Conservation (phyloP, 2,888 invertebrate genomes). For the Clitarchus hookeri region DNA sequence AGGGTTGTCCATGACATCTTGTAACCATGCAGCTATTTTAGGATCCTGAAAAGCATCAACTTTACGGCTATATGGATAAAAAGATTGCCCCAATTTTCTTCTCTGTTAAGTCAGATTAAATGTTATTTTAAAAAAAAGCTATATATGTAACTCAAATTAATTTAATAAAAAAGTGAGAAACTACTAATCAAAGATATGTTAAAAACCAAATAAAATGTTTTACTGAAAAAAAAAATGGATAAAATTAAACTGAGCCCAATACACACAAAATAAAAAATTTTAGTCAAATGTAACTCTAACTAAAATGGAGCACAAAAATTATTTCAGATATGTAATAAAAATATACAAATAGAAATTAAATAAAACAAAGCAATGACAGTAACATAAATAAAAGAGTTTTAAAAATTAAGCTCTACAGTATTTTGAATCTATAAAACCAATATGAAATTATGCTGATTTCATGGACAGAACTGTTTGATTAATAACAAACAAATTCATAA, state of each 20-base stretch:
- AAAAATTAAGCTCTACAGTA: neutral
- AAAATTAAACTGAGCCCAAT: neutral
- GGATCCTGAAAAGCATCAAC: constrained; percentile 52
- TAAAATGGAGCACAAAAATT: too few species aligned
- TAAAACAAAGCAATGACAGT: too few species aligned
- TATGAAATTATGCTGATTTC: neutral
- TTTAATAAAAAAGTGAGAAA: neutral
- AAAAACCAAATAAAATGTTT: neutral
- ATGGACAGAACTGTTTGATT: neutral
- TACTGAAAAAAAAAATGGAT: neutral
- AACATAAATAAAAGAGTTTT: neutral
- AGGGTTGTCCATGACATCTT: constrained; percentile 54
- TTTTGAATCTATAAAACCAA: neutral
- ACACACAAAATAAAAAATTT: neutral
- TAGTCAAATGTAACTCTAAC: neutral
- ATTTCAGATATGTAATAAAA: too few species aligned
- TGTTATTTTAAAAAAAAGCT: neutral
- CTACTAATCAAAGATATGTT: constrained; percentile 27
- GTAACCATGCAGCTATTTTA: constrained; percentile 58
- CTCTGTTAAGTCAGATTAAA: neutral
- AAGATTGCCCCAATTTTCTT: neutral
- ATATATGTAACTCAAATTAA: neutral
- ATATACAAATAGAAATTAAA: too few species aligned
- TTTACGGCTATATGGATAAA: neutral
- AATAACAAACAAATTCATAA: neutral